These are phyloP conservation scores for Rhyacophila brunnea DNA, from an alignment of 1,140 invertebrate species.

Conservation along the genomic window DNA sequence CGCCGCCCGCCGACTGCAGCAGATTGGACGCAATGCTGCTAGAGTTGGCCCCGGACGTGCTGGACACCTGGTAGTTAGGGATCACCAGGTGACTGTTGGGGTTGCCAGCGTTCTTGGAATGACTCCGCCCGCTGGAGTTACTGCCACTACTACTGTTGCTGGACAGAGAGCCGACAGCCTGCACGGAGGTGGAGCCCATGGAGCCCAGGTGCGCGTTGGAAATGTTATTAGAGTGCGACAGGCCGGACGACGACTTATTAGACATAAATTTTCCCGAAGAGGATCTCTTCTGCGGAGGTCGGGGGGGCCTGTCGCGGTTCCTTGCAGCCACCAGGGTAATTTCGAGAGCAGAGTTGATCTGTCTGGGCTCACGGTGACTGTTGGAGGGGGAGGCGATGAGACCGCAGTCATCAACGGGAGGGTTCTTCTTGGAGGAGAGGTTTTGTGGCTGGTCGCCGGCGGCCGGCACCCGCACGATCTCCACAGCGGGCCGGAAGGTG, in stretches of 20 bases:
- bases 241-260: slow-evolving; percentile 38
- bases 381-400: slow-evolving; percentile 40
- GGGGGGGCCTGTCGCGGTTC: slow-evolving; percentile 40
- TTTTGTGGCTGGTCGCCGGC: slow-evolving; percentile 40
- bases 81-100: slow-evolving; percentile 25
- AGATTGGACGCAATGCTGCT: slow-evolving; percentile 28
- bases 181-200: too few relatives aligned
- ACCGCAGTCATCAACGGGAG: slow-evolving; percentile 33
- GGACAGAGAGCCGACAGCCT: not conserved
- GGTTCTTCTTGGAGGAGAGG: slow-evolving; percentile 43
- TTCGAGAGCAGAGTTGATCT: slow-evolving; percentile 46
- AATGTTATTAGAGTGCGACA: not conserved
- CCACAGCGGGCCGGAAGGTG: slow-evolving; percentile 49
- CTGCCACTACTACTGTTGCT: slow-evolving; percentile 23
- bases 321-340: slow-evolving; percentile 58
- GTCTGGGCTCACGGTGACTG: slow-evolving; percentile 42
- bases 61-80: slow-evolving; percentile 44
- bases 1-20: slow-evolving; percentile 29
- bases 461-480: slow-evolving; percentile 50
- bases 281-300: slow-evolving; percentile 43
- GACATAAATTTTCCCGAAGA: slow-evolving; percentile 50
- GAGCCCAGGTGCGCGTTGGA: too few relatives aligned
- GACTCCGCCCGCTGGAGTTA: slow-evolving; percentile 37
- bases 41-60: slow-evolving; percentile 34
- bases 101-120: slow-evolving; percentile 38